A percentile compares a stretch with the other conserved stretches of the same genome.
These are phyloP conservation scores for Chymomyza amoena DNA, from an alignment of 2,888 invertebrate species.

Conservation along the genomic window DNA sequence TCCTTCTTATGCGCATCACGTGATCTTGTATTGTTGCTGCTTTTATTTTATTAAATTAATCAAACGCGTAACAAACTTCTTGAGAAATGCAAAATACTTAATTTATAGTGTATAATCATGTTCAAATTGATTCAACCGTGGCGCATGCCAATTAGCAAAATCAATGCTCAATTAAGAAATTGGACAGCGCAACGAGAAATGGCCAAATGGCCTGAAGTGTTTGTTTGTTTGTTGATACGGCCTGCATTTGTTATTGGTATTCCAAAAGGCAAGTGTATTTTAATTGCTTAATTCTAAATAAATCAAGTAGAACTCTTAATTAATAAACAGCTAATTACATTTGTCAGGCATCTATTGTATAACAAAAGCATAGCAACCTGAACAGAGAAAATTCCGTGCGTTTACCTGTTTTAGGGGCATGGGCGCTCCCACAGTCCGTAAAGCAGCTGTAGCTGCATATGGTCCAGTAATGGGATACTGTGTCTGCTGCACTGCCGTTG, in stretches of 20 bases:
- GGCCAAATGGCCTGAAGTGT: not conserved
- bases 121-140: not conserved
- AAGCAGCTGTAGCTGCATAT: constrained; percentile 32
- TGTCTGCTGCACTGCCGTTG: not conserved
- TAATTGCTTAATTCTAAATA: not conserved
- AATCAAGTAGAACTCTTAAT: not conserved
- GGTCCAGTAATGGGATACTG: not conserved
- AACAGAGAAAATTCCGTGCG: not conserved
- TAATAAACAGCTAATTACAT: not conserved
- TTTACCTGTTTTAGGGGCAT: constrained; percentile 3
- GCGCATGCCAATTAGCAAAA: not conserved
- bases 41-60: not conserved
- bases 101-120: not conserved
- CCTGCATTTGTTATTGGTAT: not conserved
- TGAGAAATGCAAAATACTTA: not conserved
- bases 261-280: not conserved
- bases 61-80: not conserved
- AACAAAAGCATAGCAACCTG: not conserved
- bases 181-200: not conserved
- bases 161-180: constrained; percentile 1
- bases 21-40: too few species aligned
- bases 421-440: constrained; percentile 25
- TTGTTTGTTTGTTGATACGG: not conserved
- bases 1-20: too few species aligned
- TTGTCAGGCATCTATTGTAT: not conserved